Percentiles rank a stretch among this genome's conserved stretches.
phyloP scores from a whole-genome alignment of 2,888 invertebrate species.

The Patella depressa region DNA sequence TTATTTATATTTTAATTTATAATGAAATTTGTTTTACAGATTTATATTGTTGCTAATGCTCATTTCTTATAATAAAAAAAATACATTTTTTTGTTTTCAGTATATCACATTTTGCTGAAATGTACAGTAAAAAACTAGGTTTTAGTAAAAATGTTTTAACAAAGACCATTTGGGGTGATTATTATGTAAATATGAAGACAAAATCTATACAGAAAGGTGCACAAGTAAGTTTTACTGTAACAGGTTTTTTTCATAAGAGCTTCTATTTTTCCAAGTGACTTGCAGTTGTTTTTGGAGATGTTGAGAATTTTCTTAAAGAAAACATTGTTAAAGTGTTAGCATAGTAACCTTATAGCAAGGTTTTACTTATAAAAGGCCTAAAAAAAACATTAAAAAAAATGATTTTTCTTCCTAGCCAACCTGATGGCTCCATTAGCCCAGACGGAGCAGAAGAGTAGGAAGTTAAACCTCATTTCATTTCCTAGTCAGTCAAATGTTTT shows the following conservation, averaged over 20 bases:
- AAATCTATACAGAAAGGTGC: slow-evolving; percentile 90
- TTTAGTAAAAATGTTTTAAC: slow-evolving; percentile 81
- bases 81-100: slow-evolving; percentile 73
- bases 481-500: no score
- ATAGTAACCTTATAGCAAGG: background rate
- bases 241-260: background rate
- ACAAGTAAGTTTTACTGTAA: slow-evolving; percentile 74
- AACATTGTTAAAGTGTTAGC: background rate
- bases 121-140: slow-evolving; percentile 83
- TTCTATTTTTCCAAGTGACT: background rate
- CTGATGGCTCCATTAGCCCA: no score
- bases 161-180: slow-evolving; percentile 94
- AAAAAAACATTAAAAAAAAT: no score
- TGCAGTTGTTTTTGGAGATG: no score
- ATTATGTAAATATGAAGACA: slow-evolving; percentile 86
- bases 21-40: background rate
- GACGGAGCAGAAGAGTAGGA: no score
- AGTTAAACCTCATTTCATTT: no score
- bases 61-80: background rate
- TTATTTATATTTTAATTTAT: background rate
- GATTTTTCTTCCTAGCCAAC: no score
- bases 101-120: slow-evolving; percentile 84
- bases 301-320: background rate
- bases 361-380: background rate
- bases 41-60: background rate